A percentile compares a stretch with the other conserved stretches of the same genome.
Evolutionary conservation across 2,113 vertebrate species (phyloP).

Genomic region (Panthera tigris): DNA sequence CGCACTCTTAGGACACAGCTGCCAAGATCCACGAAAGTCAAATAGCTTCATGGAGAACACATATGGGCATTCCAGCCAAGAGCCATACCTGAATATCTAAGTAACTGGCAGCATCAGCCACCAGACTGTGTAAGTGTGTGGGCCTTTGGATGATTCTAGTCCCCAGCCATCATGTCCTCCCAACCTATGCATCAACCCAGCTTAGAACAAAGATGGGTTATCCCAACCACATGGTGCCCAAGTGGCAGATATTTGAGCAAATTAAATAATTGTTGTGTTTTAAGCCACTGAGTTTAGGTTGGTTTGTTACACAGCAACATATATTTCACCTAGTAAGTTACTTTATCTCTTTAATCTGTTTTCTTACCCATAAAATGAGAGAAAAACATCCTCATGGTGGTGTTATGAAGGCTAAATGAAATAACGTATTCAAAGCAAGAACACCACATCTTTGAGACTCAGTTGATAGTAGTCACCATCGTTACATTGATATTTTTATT

Average conservation of each 20-base stretch:
- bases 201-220: not conserved
- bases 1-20: not conserved
- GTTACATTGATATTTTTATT: not conserved
- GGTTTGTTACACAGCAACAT: not conserved
- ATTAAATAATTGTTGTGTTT: not conserved
- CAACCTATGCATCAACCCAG: not conserved
- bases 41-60: not conserved
- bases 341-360: not conserved
- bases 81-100: not conserved
- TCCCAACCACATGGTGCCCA: not conserved
- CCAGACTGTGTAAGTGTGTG: rapidly evolving
- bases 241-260: not conserved
- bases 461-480: not conserved
- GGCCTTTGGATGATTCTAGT: not conserved
- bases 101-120: not conserved
- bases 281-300: not conserved
- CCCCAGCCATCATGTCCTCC: not conserved
- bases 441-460: not conserved
- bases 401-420: not conserved
- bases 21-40: not conserved
- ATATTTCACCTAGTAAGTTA: not conserved
- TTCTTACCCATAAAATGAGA: not conserved
- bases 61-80: not conserved
- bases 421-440: not conserved
- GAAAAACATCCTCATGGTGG: not conserved